phyloP scores from a whole-genome alignment of 2,888 invertebrate species.

The Bombyx huttoni region DNA sequence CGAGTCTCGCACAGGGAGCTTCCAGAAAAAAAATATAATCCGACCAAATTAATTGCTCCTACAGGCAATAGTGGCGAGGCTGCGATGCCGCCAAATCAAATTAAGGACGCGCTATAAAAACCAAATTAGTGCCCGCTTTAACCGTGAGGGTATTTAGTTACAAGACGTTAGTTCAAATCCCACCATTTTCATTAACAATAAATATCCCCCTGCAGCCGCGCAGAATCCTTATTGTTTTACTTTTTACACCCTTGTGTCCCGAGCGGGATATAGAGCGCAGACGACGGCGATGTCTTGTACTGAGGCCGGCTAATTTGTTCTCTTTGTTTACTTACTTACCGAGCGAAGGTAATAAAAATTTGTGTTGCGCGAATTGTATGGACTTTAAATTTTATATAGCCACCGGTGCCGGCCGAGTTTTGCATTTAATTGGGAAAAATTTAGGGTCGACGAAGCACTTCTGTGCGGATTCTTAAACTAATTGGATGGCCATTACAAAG shows the following conservation, averaged over 20 bases:
- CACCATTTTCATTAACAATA: conserved; percentile 74
- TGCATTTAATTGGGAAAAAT: conserved; percentile 71
- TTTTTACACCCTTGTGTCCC: conserved; percentile 72
- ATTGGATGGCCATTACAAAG: conserved; percentile 67
- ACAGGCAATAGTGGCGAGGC: conserved; percentile 66
- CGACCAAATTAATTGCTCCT: conserved; percentile 70
- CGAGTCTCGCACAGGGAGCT: conserved; percentile 32
- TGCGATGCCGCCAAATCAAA: conserved; percentile 73
- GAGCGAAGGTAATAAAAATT: conserved; percentile 67
- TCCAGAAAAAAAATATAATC: conserved; percentile 66
- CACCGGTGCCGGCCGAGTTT: conserved; percentile 55
- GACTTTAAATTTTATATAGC: conserved; percentile 70
- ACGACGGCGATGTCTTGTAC: conserved; percentile 52
- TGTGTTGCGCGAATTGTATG: conserved; percentile 71
- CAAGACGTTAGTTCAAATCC: conserved; percentile 74
- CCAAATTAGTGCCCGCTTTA: conserved; percentile 74
- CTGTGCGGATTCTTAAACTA: conserved; percentile 68
- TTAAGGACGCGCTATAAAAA: conserved; percentile 73
- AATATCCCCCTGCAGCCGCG: conserved; percentile 68
- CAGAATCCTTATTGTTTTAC: conserved; percentile 72
- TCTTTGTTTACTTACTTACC: conserved; percentile 66
- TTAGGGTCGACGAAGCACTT: conserved; percentile 64
- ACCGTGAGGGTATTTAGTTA: conserved; percentile 72
- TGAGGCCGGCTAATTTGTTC: conserved; percentile 62
- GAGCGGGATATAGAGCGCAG: conserved; percentile 44